phyloP scores from a whole-genome alignment of 2,797 vertebrate species.

The Somateria mollissima region DNA sequence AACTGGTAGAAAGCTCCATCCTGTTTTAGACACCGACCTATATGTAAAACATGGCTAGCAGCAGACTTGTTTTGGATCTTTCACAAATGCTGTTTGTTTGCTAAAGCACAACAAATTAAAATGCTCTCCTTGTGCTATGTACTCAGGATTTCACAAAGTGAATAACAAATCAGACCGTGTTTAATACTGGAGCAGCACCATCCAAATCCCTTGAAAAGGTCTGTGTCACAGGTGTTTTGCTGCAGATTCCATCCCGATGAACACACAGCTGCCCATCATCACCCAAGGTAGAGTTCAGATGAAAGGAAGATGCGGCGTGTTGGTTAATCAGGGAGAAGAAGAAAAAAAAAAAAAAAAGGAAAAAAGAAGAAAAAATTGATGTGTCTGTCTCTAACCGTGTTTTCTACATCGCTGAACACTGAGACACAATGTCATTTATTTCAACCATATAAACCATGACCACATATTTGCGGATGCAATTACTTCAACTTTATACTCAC shows the following conservation, averaged over 20 bases:
- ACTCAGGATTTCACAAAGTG: neutral
- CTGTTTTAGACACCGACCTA: neutral
- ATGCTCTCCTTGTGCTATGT: neutral
- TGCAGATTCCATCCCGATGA: neutral
- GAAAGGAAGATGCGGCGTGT: neutral
- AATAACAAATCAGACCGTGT: neutral
- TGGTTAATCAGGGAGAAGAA: constrained; percentile 58
- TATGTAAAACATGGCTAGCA: neutral
- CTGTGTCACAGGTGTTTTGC: constrained; percentile 30
- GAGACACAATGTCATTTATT: constrained; percentile 59
- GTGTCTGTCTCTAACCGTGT: constrained; percentile 47
- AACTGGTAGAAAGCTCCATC: neutral
- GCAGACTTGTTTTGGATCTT: constrained; percentile 22
- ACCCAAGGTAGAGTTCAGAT: neutral
- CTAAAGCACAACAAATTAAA: constrained; percentile 32
- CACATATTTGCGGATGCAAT: constrained; percentile 44
- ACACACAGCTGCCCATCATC: constrained; percentile 14
- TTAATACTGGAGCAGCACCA: neutral
- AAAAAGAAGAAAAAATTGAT: neutral
- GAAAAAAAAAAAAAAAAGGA: neutral
- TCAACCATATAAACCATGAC: constrained; percentile 56
- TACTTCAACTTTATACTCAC: constrained; percentile 64
- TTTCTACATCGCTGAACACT: constrained; percentile 56
- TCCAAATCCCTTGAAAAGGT: neutral
- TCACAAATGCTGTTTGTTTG: constrained; percentile 24